phyloP scores from a whole-genome alignment of 2,113 vertebrate genomes.

The Anser cygnoides region DNA sequence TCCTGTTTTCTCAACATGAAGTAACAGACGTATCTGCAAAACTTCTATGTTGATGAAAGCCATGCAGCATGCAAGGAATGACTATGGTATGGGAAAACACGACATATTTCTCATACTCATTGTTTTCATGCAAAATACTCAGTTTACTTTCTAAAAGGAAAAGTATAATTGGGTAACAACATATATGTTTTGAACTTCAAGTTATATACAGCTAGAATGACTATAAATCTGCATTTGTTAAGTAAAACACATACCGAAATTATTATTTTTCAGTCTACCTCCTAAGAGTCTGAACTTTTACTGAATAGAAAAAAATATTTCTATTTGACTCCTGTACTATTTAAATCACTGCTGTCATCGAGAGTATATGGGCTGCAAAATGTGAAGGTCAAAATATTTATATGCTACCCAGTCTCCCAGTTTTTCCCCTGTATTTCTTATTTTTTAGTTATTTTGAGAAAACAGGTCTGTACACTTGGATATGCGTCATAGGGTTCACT shows the following conservation, averaged over 20 bases:
- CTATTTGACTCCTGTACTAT: neutral
- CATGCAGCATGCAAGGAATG: neutral
- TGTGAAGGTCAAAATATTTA: accelerated
- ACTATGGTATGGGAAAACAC: neutral
- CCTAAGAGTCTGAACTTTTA: neutral
- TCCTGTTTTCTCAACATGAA: neutral
- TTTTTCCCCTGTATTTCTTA: accelerated
- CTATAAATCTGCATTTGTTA: neutral
- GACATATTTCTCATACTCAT: neutral
- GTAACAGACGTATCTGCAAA: neutral
- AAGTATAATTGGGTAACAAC: neutral
- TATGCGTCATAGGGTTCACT: accelerated
- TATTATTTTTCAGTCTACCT: neutral
- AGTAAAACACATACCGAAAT: neutral
- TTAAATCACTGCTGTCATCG: neutral
- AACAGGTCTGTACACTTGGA: neutral
- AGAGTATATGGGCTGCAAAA: neutral
- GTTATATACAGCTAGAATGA: neutral
- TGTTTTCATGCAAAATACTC: neutral
- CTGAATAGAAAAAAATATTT: neutral
- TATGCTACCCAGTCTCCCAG: accelerated
- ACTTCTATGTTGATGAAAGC: neutral
- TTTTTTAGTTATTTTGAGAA: neutral
- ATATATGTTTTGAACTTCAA: neutral
- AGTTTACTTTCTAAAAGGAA: neutral